Evolutionary conservation across 1,140 invertebrate genomes (phyloP).

Genomic region (Philopotamus ludificatus): DNA sequence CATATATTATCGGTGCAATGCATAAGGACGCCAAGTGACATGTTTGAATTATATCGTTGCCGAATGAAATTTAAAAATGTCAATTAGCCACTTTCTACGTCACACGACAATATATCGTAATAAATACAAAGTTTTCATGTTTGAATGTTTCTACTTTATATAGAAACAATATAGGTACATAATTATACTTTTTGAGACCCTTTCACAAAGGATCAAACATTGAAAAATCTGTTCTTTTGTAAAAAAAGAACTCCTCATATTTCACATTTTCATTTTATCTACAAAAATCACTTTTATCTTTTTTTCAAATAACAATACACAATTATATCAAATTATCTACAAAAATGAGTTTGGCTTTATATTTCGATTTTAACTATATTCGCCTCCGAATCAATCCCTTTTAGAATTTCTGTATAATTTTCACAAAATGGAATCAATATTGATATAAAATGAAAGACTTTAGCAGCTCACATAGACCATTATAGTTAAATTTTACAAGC

Average conservation of each 20-base stretch:
- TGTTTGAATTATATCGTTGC: too few species aligned
- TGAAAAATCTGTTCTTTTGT: constrained; percentile 40
- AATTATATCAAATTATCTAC: constrained; percentile 43
- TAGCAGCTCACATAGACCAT: constrained; percentile 37
- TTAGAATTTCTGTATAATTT: constrained; percentile 27
- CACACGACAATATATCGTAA: too few species aligned
- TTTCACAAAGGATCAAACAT: constrained; percentile 42
- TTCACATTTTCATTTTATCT: constrained; percentile 43
- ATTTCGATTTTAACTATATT: constrained; percentile 27
- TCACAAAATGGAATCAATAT: constrained; percentile 36
- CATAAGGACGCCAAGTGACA: too few species aligned
- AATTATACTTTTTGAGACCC: constrained; percentile 42
- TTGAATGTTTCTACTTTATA: constrained; percentile 43
- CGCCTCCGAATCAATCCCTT: constrained; percentile 29
- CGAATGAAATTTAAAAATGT: too few species aligned
- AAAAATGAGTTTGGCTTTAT: constrained; percentile 43
- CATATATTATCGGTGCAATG: too few species aligned
- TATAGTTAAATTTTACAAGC: constrained; percentile 42
- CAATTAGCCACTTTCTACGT: too few species aligned
- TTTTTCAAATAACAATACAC: constrained; percentile 42
- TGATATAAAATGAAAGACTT: constrained; percentile 34
- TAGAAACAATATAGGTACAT: constrained; percentile 44
- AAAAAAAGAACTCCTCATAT: constrained; percentile 42
- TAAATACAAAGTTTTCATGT: constrained; percentile 33
- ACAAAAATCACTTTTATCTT: constrained; percentile 42